Percentiles rank a stretch among this genome's conserved stretches.
Evolutionary conservation across 1,140 invertebrate genomes (phyloP).

Genomic region (Brachionus asplanchnoidis): DNA sequence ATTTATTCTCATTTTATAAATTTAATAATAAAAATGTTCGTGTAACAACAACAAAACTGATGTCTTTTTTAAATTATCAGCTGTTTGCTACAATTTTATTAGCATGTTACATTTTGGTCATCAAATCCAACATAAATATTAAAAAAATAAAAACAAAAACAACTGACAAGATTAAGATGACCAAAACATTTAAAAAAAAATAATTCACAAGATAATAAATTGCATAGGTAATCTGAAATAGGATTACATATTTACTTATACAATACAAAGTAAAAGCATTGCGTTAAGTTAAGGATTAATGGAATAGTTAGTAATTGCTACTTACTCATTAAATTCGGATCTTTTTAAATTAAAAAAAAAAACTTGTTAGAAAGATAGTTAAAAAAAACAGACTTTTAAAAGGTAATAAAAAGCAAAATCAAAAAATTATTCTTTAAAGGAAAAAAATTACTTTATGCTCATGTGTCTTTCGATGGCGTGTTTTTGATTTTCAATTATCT

Average conservation of each 20-base stretch:
- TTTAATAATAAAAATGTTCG: too few species aligned
- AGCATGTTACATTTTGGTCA: background rate
- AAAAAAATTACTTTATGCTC: conserved; percentile 70
- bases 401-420: conserved; percentile 1
- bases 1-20: background rate
- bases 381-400: background rate
- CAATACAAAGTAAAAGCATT: conserved; percentile 61
- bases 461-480: conserved; percentile 79
- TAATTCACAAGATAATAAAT: conserved; percentile 5
- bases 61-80: too few species aligned
- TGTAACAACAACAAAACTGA: too few species aligned
- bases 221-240: conserved; percentile 42
- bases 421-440: background rate
- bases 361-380: conserved; percentile 9
- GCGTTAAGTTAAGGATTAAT: background rate
- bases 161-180: background rate
- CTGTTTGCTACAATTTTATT: background rate
- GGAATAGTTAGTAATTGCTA: background rate
- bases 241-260: conserved; percentile 66
- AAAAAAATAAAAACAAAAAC: background rate
- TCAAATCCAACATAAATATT: background rate
- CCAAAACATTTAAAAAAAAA: background rate
- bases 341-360: conserved; percentile 1
- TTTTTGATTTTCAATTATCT: conserved; percentile 86
- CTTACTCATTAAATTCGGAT: conserved; percentile 21